phyloP scores from a whole-genome alignment of 2,113 vertebrate species.

The Apteryx mantelli region DNA sequence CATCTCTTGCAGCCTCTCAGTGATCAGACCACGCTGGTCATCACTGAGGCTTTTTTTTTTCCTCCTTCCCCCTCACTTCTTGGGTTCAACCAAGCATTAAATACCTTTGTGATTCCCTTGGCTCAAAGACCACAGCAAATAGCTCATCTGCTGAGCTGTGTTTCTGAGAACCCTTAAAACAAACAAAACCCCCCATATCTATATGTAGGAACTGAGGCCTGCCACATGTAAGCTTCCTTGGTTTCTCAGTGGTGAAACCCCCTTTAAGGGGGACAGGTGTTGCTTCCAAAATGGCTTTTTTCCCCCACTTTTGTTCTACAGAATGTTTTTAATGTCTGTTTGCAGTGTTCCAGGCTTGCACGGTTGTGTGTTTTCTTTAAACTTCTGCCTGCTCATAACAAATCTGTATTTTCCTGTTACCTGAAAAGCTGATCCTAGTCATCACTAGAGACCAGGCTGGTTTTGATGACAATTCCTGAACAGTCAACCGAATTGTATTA shows the following conservation, averaged over 20 bases:
- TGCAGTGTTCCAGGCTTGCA: not conserved
- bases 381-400: not conserved
- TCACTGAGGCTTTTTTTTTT: not conserved
- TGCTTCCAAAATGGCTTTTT: not conserved
- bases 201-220: not conserved
- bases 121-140: not conserved
- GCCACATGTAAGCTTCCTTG: not conserved
- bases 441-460: not conserved
- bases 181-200: not conserved
- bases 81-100: slow-evolving; percentile 1
- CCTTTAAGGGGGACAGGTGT: too few species aligned
- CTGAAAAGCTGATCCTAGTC: not conserved
- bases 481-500: not conserved
- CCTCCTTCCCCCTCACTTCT: not conserved
- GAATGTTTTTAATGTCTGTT: not conserved
- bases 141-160: not conserved
- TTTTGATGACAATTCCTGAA: not conserved
- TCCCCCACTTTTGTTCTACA: too few species aligned
- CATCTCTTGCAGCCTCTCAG: slow-evolving; percentile 27
- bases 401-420: not conserved
- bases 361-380: not conserved
- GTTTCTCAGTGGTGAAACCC: not conserved
- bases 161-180: not conserved
- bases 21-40: not conserved
- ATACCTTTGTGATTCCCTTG: not conserved